These are phyloP conservation scores for Epizoanthus stellaris DNA, from an alignment of 92 coral and sea anemone species.

Conservation along the genomic window DNA sequence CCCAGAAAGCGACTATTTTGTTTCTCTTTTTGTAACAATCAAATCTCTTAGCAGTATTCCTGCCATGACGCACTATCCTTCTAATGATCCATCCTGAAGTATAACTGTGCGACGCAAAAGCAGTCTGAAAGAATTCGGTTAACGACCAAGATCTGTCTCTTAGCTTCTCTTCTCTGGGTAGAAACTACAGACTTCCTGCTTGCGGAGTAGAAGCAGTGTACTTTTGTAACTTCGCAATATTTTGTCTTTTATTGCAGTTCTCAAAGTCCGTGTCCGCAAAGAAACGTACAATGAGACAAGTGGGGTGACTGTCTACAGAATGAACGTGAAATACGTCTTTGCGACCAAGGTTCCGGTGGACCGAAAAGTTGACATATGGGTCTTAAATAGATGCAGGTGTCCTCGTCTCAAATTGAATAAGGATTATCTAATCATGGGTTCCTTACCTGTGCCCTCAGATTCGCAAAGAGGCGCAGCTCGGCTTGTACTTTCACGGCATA, in stretches of 20 bases:
- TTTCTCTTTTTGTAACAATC: too few species aligned
- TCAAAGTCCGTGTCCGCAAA: slow-evolving; percentile 30
- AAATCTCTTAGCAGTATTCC: too few species aligned
- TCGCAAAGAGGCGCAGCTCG: neutral
- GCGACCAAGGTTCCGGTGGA: slow-evolving; percentile 21
- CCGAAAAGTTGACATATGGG: slow-evolving; percentile 22
- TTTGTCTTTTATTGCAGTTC: slow-evolving; percentile 24
- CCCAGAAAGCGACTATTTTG: too few species aligned
- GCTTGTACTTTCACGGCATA: neutral
- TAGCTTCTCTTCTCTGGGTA: too few species aligned
- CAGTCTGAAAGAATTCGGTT: too few species aligned
- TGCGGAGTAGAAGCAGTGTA: too few species aligned
- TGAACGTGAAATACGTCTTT: slow-evolving; percentile 13
- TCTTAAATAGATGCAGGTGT: slow-evolving; percentile 12
- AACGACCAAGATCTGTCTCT: too few species aligned
- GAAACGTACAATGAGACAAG: neutral
- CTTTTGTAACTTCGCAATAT: neutral
- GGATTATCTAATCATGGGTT: slow-evolving; percentile 31
- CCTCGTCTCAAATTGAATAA: slow-evolving; percentile 3
- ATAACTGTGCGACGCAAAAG: too few species aligned
- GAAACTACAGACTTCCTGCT: too few species aligned
- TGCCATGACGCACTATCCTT: too few species aligned
- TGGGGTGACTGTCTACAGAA: slow-evolving; percentile 19
- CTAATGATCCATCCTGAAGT: too few species aligned
- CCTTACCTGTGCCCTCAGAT: neutral